Evolutionary conservation across 2,113 vertebrate genomes (phyloP), one percentile per base, ranked within the genome.

Genomic region (Picathartes gymnocephalus): DNA sequence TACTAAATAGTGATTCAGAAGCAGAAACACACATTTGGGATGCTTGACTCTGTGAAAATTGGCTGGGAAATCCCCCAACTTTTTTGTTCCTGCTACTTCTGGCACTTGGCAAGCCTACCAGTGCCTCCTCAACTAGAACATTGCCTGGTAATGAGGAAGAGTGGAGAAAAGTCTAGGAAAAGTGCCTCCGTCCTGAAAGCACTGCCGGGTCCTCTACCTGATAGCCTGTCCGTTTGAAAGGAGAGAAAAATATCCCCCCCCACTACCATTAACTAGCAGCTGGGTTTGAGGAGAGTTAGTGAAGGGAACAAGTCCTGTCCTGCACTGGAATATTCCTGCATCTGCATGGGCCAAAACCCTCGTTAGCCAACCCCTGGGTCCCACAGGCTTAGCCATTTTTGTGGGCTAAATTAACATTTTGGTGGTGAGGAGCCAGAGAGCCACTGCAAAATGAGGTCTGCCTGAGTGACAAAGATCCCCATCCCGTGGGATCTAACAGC

Each of bases 21-120:
- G 61, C 18, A 96, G 51, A 93, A 88, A 58, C 18, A 69, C 19
- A 48, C 39, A 56, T 86, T 90, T 92, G 8, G 9, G 48, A 74
- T 81, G 37, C 15, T 24, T 88, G 69, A 30, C 28, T 86, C 14
- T 3, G 16, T 57, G 64, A 92, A 94, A 93, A 94, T 70, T 88
- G 82, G 7, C 60, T 3, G 37, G 95, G 96, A 97, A 97, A 94
- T 95, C 48, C 93, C 94, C 80, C 54, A 82, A 28, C 18, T 1
- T 64, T 90, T 95, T 73, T 64, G 84, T 61, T 92, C 42, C 23
- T 93, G 28, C 86, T 94, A 92, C 48, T 86, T 86, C 90, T 90
- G 37, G 74, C 71, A 76, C 28, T 87, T 91, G 81, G 82, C 80
- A 92, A 76, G 56, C 21, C 50, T 79, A 48, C 11, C 19, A 11